These are phyloP conservation scores for Gnathonemus echidnorhynchus DNA, from an alignment of 2,113 vertebrate genomes.

Conservation along the genomic window DNA sequence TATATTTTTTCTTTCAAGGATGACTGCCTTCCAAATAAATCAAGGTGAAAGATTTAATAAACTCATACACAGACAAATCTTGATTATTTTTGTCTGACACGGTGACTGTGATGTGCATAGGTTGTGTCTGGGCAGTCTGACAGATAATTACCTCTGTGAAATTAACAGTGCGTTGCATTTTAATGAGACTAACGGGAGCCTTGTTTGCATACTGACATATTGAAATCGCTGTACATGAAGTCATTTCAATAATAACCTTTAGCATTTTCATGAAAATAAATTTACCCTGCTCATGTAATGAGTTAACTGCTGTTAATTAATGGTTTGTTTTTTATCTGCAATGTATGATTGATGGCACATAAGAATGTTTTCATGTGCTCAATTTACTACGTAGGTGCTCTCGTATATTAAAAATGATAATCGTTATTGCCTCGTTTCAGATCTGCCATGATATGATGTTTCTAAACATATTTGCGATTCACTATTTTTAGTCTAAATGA, in stretches of 20 bases:
- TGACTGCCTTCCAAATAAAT: conserved; percentile 7
- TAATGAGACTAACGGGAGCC: conserved; percentile 38
- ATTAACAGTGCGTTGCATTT: conserved; percentile 41
- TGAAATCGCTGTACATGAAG: conserved; percentile 18
- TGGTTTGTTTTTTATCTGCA: neutral
- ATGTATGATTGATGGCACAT: neutral
- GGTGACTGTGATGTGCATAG: conserved; percentile 21
- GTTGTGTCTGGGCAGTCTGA: conserved; percentile 23
- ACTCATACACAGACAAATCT: neutral
- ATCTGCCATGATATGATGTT: neutral
- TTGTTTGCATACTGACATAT: conserved; percentile 29
- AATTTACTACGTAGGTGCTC: neutral
- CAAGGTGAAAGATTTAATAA: conserved; percentile 20
- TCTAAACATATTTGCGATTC: neutral
- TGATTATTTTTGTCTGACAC: conserved; percentile 22
- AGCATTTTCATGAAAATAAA: conserved; percentile 11
- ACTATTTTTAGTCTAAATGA: neutral
- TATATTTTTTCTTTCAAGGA: neutral
- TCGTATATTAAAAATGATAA: neutral
- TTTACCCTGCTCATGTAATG: conserved; percentile 6
- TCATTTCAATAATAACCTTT: conserved; percentile 17
- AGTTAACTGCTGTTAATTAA: conserved; percentile 12
- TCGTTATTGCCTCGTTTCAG: neutral
- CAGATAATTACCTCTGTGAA: conserved; percentile 28
- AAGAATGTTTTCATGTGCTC: neutral